Evolutionary conservation across 2,888 invertebrate genomes (phyloP), one percentile per base, ranked within the genome.

Genomic region (Amphimallon solstitiale): DNA sequence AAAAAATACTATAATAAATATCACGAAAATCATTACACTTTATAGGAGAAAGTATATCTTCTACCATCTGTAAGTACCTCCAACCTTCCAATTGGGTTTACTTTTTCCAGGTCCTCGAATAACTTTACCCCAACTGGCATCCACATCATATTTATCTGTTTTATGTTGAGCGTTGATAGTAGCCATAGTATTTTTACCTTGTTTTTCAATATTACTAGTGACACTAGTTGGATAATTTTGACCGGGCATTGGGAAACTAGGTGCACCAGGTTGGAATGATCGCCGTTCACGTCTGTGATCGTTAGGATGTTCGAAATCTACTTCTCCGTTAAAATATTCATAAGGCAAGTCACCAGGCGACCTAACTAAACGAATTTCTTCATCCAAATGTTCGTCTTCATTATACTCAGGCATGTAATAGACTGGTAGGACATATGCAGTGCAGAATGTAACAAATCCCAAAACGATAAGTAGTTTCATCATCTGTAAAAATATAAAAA

Each of bases 71-170:
- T 51, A 15, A 4, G 23, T 34, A 0, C 49, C 65, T 4, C 35
- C 37, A 14, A 65, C 43, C 17, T 35, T 65, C 51, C 49, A 65
- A 14, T 51, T 52, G 0, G 65, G 65, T 48, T 65, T 65, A 40
- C 60, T 51, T 23, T 51, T 65, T 14, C 60, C 60, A 10, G 65
- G 65, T 17, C 65, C 65, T 9, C 51, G 35, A 38, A 65, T 21
- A 17, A 65, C 65, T 61, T 65, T 65, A 4, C 23, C 38, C 65
- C 65, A 65, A 14, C n/a, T 34, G 12, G 51, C 65, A 12, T 48
- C 51, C 43, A 65, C 60, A 38, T 60, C 34, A 48, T 34, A 48
- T 23, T 35, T 37, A n/a, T 64, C 60, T 7, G 56, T 49, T n/a
- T 48, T 23, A 40, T 65, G 65, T 34, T 40, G 29, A 5, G 60